Percentiles rank a stretch among this genome's conserved stretches.
These are phyloP conservation scores for Dryoscopus gambensis DNA, from an alignment of 2,113 vertebrate species.

Conservation along the genomic window DNA sequence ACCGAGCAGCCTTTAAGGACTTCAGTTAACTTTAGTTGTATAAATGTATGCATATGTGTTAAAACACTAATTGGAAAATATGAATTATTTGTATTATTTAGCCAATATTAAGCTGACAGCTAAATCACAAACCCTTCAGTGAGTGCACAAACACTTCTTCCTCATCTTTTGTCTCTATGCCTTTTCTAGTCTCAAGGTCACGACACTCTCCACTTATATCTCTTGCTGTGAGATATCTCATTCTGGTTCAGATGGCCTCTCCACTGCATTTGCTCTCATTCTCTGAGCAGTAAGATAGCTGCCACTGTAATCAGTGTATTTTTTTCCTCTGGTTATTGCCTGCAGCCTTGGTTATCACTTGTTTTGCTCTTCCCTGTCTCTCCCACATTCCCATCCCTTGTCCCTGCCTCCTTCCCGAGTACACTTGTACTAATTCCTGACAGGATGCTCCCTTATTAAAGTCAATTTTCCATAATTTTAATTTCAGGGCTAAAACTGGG, in stretches of 20 bases:
- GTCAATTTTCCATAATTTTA: not conserved
- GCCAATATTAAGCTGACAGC: not conserved
- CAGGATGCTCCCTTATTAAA: not conserved
- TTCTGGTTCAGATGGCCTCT: not conserved
- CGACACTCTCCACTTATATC: not conserved
- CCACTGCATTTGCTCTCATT: not conserved
- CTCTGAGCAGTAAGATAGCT: not conserved
- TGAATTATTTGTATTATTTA: not conserved
- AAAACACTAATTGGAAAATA: not conserved
- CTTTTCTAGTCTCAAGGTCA: not conserved
- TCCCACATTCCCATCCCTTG: rapidly evolving
- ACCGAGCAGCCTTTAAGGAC: not conserved
- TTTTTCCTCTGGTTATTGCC: not conserved
- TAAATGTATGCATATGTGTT: not conserved
- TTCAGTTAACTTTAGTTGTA: not conserved
- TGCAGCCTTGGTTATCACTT: not conserved
- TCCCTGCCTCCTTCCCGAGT: rapidly evolving
- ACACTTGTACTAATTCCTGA: not conserved
- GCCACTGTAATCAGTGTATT: not conserved
- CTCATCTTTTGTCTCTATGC: not conserved
- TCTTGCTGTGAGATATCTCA: not conserved
- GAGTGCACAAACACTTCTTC: not conserved
- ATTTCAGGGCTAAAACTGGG: not conserved
- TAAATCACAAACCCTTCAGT: not conserved
- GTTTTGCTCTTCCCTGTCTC: not conserved